These are phyloP conservation scores for Tokudaia tokunoshimensis DNA, from an alignment of 2,797 vertebrate species.

Conservation along the genomic window DNA sequence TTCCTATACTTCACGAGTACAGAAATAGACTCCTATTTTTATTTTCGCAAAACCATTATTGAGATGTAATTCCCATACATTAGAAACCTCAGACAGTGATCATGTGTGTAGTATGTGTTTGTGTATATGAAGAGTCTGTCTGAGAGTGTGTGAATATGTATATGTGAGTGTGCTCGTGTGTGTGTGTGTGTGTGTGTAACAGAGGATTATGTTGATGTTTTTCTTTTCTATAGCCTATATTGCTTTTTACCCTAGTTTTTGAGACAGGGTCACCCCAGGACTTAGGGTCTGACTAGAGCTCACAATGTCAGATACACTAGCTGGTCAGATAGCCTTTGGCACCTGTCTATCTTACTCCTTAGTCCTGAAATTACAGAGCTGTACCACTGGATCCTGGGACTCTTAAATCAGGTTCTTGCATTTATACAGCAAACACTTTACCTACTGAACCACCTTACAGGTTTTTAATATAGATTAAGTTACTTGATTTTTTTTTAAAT, in stretches of 20 bases:
- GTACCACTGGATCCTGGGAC: background rate
- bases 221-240: background rate
- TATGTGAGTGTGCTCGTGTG: background rate
- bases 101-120: background rate
- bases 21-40: slow-evolving; percentile 71
- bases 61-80: slow-evolving; percentile 52
- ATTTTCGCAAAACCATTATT: slow-evolving; percentile 67
- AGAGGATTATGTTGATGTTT: background rate
- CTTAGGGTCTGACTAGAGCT: background rate
- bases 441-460: background rate
- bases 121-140: background rate
- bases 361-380: background rate
- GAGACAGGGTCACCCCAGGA: background rate
- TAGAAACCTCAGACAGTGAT: background rate
- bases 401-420: background rate
- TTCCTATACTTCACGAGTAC: slow-evolving; percentile 59
- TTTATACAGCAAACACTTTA: background rate
- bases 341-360: background rate
- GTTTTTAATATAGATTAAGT: background rate
- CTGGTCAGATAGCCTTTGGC: background rate
- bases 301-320: background rate
- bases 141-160: background rate
- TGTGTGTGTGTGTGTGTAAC: background rate
- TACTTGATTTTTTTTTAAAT: background rate
- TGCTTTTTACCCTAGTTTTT: background rate